Conservation (phyloP, 2,113 vertebrate genomes). For the Phaethon lepturus region DNA sequence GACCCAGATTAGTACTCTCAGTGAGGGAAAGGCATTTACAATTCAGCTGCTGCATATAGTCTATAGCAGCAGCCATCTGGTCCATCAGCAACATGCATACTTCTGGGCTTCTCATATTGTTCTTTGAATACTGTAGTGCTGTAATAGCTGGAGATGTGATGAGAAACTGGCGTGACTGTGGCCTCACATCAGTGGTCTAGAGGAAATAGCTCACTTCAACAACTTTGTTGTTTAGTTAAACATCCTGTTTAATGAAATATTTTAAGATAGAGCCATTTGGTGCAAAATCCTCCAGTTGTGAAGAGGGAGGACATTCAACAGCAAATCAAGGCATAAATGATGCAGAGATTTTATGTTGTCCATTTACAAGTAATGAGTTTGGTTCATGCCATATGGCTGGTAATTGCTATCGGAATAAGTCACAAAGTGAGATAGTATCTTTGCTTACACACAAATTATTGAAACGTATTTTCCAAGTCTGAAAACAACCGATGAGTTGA, state of each 20-base stretch:
- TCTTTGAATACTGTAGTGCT: not conserved
- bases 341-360: not conserved
- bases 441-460: not conserved
- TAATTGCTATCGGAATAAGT: not conserved
- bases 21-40: not conserved
- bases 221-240: not conserved
- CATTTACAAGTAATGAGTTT: not conserved
- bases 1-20: accelerated
- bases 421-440: not conserved
- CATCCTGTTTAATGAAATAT: not conserved
- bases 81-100: not conserved
- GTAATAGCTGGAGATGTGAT: not conserved
- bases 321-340: not conserved
- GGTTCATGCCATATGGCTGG: not conserved
- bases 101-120: not conserved
- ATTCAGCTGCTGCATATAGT: not conserved
- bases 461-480: not conserved
- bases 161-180: not conserved
- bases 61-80: not conserved
- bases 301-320: not conserved
- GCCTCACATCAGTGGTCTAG: not conserved
- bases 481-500: not conserved
- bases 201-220: not conserved
- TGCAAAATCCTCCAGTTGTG: not conserved
- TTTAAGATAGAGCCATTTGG: not conserved